Percentiles rank a stretch among this genome's conserved stretches.
phyloP scores from a whole-genome alignment of 2,888 invertebrate species.

The Drosophila meridiana region DNA sequence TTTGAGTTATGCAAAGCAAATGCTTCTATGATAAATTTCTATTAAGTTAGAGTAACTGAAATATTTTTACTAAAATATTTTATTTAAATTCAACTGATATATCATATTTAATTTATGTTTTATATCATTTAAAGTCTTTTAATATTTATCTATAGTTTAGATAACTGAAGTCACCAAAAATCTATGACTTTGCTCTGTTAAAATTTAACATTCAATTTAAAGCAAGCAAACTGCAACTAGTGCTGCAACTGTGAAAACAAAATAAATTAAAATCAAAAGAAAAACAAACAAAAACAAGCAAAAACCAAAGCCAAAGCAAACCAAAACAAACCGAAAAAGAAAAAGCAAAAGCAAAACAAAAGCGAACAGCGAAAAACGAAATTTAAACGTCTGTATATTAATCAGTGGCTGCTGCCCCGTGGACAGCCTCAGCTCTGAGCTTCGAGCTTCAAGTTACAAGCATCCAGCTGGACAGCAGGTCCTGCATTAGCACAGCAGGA shows the following conservation, averaged over 20 bases:
- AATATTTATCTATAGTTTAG: background rate
- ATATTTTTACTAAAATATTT: background rate
- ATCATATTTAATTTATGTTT: background rate
- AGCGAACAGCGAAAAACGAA: constrained; percentile 57
- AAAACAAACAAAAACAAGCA: constrained; percentile 44
- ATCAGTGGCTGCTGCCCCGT: constrained; percentile 50
- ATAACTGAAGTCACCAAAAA: background rate
- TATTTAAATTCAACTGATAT: background rate
- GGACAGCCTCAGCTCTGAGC: constrained; percentile 15
- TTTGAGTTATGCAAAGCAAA: too few species aligned
- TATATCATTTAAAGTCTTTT: background rate
- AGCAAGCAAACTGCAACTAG: constrained; percentile 34
- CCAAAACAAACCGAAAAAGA: constrained; percentile 21
- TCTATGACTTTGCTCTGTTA: background rate
- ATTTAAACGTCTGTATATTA: constrained; percentile 80
- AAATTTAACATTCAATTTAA: constrained; percentile 22
- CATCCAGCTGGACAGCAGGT: constrained; percentile 9
- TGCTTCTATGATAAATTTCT: background rate
- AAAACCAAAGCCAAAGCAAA: constrained; percentile 18
- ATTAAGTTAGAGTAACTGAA: background rate
- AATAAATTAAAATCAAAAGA: constrained; percentile 22
- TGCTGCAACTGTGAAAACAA: constrained; percentile 30
- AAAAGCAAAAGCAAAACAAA: constrained; percentile 26
- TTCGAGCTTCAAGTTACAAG: constrained; percentile 19
- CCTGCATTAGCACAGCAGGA: constrained; percentile 30